These are phyloP conservation scores for Cotesia congregata DNA, from an alignment of 2,888 invertebrate species.

Conservation along the genomic window DNA sequence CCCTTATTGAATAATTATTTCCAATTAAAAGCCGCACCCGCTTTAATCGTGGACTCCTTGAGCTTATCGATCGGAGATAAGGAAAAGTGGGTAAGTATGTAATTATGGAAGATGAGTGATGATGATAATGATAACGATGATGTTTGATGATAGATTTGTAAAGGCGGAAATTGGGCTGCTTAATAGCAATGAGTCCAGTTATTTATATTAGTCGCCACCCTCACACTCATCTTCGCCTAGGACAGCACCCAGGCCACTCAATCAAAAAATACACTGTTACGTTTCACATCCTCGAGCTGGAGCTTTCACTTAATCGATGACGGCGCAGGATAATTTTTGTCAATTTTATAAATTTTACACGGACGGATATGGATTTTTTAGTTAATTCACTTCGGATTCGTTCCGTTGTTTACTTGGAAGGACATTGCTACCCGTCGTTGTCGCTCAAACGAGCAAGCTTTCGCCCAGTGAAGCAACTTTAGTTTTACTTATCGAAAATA, in stretches of 20 bases:
- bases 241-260: not conserved
- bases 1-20: conserved; percentile 12
- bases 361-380: conserved; percentile 28
- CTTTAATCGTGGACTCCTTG: conserved; percentile 29
- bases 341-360: conserved; percentile 21
- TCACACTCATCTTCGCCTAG: not conserved
- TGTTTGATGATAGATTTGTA: not conserved
- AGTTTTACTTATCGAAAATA: not conserved
- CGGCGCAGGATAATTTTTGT: conserved; percentile 7
- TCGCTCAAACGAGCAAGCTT: not conserved
- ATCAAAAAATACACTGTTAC: not conserved
- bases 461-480: not conserved
- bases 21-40: conserved; percentile 34
- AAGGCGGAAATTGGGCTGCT: not conserved
- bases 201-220: not conserved
- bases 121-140: not conserved
- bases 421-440: not conserved
- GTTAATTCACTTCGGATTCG: not conserved
- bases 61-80: conserved; percentile 36
- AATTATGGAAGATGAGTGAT: not conserved
- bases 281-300: not conserved
- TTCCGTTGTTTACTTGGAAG: not conserved
- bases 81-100: not conserved
- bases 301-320: not conserved
- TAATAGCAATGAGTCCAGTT: not conserved